Conservation (phyloP, 1,140 invertebrate genomes). For the Drosophila simulans region DNA sequence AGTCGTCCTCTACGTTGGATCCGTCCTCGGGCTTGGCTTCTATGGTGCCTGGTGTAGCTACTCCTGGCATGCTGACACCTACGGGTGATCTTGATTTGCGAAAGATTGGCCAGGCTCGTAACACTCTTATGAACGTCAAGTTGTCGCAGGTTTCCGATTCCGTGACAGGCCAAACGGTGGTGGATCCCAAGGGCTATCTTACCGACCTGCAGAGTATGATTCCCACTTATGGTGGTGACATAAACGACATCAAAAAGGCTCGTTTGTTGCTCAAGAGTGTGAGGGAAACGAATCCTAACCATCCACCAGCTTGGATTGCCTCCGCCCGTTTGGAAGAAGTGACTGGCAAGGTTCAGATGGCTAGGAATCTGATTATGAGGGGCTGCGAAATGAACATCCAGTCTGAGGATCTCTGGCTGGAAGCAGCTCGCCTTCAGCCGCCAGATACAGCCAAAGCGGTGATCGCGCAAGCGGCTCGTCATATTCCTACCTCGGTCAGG, state of each 20-base stretch:
- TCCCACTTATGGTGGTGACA: constrained; percentile 98
- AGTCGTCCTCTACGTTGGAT: constrained; percentile 93
- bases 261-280: constrained; percentile 98
- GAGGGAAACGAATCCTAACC: constrained; percentile 99
- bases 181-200: constrained; percentile 99
- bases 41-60: constrained; percentile 92
- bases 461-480: constrained; percentile 93
- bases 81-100: constrained; percentile 97
- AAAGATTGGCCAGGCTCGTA: constrained; percentile 99
- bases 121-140: constrained; percentile 99
- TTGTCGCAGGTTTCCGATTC: constrained; percentile 99
- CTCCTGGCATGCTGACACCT: constrained; percentile 91
- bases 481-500: constrained; percentile 95
- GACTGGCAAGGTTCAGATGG: constrained; percentile 99
- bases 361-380: constrained; percentile 98
- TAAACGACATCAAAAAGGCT: constrained; percentile 99
- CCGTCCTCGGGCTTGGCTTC: constrained; percentile 93
- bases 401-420: constrained; percentile 99
- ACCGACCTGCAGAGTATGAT: constrained; percentile 99
- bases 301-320: constrained; percentile 99
- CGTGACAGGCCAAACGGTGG: constrained; percentile 99
- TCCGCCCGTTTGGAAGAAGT: constrained; percentile 99
- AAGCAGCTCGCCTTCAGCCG: constrained; percentile 97
- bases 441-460: constrained; percentile 97
- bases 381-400: constrained; percentile 97